Evolutionary conservation across 1,140 invertebrate species (phyloP).

Genomic region (Sweltsa coloradensis): DNA sequence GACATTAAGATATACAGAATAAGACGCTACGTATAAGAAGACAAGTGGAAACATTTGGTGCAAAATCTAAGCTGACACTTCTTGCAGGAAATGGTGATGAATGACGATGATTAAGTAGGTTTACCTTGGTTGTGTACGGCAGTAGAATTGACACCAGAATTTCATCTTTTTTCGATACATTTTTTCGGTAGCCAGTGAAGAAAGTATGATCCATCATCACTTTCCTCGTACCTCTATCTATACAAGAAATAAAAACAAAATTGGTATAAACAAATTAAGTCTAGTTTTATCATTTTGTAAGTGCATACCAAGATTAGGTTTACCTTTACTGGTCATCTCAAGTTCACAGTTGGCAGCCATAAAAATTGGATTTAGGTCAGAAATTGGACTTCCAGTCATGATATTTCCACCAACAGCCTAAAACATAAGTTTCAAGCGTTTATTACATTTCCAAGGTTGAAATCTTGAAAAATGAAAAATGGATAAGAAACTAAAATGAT

Average conservation of each 20-base stretch:
- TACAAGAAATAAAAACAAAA: background rate
- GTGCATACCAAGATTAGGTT: no score
- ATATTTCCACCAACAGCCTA: constrained; percentile 82
- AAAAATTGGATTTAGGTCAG: constrained; percentile 87
- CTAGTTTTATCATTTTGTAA: no score
- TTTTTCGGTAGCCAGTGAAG: constrained; percentile 78
- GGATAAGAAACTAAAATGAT: background rate
- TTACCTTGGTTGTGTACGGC: constrained; percentile 41
- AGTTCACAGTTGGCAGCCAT: constrained; percentile 55
- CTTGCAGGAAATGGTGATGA: no score
- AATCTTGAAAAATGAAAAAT: background rate
- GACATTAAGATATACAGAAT: no score
- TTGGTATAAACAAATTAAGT: constrained; percentile 20
- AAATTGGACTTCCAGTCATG: constrained; percentile 91
- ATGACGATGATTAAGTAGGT: no score
- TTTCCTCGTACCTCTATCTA: constrained; percentile 35
- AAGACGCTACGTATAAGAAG: no score
- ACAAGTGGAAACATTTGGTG: no score
- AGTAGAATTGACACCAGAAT: constrained; percentile 62
- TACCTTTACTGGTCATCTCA: constrained; percentile 39
- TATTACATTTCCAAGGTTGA: no score
- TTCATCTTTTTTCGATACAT: constrained; percentile 61
- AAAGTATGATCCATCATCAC: constrained; percentile 72
- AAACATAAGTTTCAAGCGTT: constrained; percentile 16
- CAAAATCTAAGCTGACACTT: no score